A percentile compares a stretch with the other conserved stretches of the same genome.
These are phyloP conservation scores for Parazoanthus swiftii DNA, from an alignment of 92 coral and sea anemone genomes.

Conservation along the genomic window DNA sequence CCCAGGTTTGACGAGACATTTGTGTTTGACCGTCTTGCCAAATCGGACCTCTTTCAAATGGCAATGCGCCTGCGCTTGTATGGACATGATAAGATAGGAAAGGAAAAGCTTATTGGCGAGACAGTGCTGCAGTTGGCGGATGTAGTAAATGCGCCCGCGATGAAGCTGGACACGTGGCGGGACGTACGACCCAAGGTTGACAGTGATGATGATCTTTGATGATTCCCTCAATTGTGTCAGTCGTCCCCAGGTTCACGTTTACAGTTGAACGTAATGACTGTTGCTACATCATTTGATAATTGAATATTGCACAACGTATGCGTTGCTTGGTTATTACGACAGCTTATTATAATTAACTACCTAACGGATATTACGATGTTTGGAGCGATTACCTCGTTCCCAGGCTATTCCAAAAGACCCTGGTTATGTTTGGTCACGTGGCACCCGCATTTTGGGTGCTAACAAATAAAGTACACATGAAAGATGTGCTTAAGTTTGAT, in stretches of 20 bases:
- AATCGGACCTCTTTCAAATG: conserved; percentile 78
- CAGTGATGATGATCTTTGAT: conserved; percentile 56
- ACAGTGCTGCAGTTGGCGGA: conserved; percentile 86
- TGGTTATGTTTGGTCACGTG: too few relatives aligned
- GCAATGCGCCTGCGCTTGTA: conserved; percentile 88
- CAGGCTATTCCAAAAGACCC: too few relatives aligned
- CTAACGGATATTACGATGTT: background rate
- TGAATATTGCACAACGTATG: background rate
- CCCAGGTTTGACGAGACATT: conserved; percentile 92
- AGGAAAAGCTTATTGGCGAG: conserved; percentile 84
- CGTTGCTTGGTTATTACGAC: background rate
- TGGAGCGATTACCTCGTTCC: background rate
- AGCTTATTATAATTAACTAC: background rate
- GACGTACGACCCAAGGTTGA: conserved; percentile 61
- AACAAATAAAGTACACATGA: too few relatives aligned
- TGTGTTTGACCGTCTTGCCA: conserved; percentile 80
- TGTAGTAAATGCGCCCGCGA: conserved; percentile 67
- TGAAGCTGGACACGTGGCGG: conserved; percentile 79
- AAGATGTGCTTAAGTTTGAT: too few relatives aligned
- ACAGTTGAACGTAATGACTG: background rate
- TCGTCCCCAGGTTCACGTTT: background rate
- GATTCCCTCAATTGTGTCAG: background rate
- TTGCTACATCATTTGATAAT: background rate
- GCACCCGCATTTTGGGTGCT: too few relatives aligned
- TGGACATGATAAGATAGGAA: conserved; percentile 78